These are phyloP conservation scores for Dendroctonus ponderosae DNA, from an alignment of 1,140 invertebrate species.

Conservation along the genomic window DNA sequence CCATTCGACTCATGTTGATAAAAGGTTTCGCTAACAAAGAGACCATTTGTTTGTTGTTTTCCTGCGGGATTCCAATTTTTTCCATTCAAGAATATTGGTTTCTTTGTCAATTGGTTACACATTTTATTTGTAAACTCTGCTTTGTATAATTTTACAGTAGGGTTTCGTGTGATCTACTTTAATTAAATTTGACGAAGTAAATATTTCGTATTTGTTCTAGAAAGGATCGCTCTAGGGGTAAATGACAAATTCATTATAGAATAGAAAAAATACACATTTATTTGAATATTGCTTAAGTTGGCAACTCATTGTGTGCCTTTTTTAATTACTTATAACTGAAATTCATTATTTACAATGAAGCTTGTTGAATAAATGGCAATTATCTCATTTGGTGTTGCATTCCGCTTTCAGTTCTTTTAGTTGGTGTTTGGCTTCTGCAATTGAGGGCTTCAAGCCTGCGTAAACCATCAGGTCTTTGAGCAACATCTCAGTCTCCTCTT, in stretches of 20 bases:
- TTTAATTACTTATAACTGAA: background rate
- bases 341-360: background rate
- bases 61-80: no score
- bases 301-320: background rate
- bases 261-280: background rate
- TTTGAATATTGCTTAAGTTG: background rate
- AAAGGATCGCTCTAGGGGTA: no score
- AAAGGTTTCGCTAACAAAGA: no score
- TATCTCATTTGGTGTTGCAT: background rate
- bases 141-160: no score
- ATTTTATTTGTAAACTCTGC: no score
- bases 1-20: no score
- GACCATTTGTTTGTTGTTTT: no score
- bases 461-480: slow-evolving; percentile 38
- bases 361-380: background rate
- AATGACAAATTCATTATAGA: background rate
- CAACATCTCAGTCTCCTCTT: slow-evolving; percentile 38
- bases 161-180: no score
- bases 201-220: no score
- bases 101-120: no score
- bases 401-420: slow-evolving; percentile 34
- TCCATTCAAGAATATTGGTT: no score
- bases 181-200: no score
- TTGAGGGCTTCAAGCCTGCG: slow-evolving; percentile 41
- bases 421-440: slow-evolving; percentile 43